Percentiles rank a stretch among this genome's conserved stretches.
These are phyloP conservation scores for Caranx ignobilis DNA, from an alignment of 2,113 vertebrate species.

Conservation along the genomic window DNA sequence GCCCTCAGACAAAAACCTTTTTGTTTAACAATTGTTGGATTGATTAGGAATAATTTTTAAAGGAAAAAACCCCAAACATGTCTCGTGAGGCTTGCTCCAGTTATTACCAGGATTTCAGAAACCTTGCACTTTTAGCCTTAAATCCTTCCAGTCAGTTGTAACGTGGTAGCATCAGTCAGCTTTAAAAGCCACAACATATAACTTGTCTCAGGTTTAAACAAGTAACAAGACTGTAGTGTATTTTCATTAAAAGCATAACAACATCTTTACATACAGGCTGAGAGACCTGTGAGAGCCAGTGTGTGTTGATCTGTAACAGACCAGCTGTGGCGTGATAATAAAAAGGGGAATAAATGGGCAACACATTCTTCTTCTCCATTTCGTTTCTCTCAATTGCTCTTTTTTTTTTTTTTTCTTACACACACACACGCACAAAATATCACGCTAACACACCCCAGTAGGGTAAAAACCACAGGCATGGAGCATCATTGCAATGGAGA, in stretches of 20 bases:
- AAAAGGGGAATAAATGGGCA: constrained; percentile 40
- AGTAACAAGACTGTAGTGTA: constrained; percentile 9
- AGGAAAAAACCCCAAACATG: neutral
- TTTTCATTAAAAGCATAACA: constrained; percentile 28
- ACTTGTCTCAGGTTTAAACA: constrained; percentile 9
- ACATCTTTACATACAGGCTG: constrained; percentile 13
- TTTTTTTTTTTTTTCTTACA: constrained; percentile 3
- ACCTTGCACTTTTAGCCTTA: constrained; percentile 1
- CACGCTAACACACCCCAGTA: constrained; percentile 44
- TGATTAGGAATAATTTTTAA: neutral
- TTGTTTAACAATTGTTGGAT: neutral
- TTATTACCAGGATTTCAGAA: neutral
- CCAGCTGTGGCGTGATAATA: constrained; percentile 29
- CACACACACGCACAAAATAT: constrained; percentile 15
- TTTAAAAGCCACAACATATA: constrained; percentile 38
- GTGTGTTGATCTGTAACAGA: constrained; percentile 22
- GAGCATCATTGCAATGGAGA: constrained; percentile 72
- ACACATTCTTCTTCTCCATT: constrained; percentile 33
- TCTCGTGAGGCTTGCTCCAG: neutral
- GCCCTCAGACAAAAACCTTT: neutral
- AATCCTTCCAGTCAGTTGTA: neutral
- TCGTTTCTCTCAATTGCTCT: constrained; percentile 16
- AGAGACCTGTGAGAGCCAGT: neutral
- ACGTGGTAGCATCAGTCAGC: constrained; percentile 11
- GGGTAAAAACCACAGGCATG: constrained; percentile 74